Percentiles rank a stretch among this genome's conserved stretches.
These are phyloP conservation scores for Lumbricus terrestris DNA, from an alignment of 2,888 invertebrate genomes.

Conservation along the genomic window DNA sequence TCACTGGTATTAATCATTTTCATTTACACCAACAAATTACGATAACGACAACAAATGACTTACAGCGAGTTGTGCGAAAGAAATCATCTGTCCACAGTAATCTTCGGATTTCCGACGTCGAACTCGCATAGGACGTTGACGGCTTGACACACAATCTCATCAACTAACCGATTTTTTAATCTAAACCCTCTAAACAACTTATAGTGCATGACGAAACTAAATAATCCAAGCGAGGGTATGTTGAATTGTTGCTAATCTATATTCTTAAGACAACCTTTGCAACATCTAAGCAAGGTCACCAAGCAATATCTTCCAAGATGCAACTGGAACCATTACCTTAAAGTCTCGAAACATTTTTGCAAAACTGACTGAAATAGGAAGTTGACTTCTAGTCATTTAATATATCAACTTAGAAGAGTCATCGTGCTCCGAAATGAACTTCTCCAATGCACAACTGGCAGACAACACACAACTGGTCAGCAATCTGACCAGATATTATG, in stretches of 20 bases:
- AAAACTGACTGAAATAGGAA: neutral
- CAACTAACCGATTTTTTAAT: neutral
- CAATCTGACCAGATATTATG: neutral
- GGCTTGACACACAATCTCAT: neutral
- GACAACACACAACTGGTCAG: neutral
- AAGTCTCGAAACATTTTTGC: neutral
- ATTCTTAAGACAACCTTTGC: neutral
- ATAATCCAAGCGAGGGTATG: neutral
- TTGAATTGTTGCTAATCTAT: too few species aligned
- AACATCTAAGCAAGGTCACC: neutral
- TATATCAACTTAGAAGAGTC: neutral
- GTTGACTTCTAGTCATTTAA: neutral
- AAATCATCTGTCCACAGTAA: neutral
- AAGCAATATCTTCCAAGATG: neutral
- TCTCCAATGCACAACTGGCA: neutral
- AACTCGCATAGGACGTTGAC: conserved; percentile 3
- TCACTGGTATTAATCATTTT: neutral
- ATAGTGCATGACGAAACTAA: neutral
- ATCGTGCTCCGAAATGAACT: too few species aligned
- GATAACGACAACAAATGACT: neutral
- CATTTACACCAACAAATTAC: neutral
- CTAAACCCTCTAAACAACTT: neutral
- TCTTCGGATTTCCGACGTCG: neutral
- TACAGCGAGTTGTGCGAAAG: neutral
- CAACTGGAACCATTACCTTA: neutral